Conservation (phyloP, 1,140 invertebrate genomes). For the Drosophila prosaltans region DNA sequence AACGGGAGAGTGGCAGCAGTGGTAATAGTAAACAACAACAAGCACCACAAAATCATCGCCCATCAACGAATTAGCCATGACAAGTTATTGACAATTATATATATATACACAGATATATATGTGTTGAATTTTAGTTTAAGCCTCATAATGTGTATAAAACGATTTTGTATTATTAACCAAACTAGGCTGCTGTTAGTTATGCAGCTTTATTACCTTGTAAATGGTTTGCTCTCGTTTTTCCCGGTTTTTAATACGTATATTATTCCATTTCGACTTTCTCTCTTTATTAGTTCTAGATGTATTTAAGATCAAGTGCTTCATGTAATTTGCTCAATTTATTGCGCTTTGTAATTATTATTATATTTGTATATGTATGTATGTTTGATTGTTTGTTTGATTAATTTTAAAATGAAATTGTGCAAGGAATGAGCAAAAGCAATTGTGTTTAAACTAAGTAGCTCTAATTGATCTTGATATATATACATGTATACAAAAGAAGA, state of each 20-base stretch:
- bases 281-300: constrained; percentile 32
- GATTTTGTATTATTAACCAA: constrained; percentile 41
- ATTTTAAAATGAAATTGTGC: constrained; percentile 39
- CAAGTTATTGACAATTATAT: constrained; percentile 49
- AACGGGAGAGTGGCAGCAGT: constrained; percentile 32
- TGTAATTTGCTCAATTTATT: constrained; percentile 78
- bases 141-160: constrained; percentile 52
- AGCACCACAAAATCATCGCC: constrained; percentile 56
- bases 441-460: constrained; percentile 75
- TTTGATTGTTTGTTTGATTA: constrained; percentile 39
- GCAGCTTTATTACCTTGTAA: constrained; percentile 54
- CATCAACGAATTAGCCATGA: constrained; percentile 61
- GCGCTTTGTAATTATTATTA: constrained; percentile 70
- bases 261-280: constrained; percentile 7
- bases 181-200: constrained; percentile 16
- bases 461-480: constrained; percentile 61
- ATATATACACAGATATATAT: constrained; percentile 29
- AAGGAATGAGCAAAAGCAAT: constrained; percentile 65
- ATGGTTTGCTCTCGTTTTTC: constrained; percentile 60
- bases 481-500: constrained; percentile 44
- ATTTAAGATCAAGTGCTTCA: constrained; percentile 66
- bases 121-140: constrained; percentile 55
- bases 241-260: constrained; percentile 31
- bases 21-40: constrained; percentile 38
- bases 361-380: constrained; percentile 24